Evolutionary conservation across 1,140 invertebrate genomes (phyloP), one percentile per base, ranked within the genome.

Genomic region (Leptinotarsa defecta): DNA sequence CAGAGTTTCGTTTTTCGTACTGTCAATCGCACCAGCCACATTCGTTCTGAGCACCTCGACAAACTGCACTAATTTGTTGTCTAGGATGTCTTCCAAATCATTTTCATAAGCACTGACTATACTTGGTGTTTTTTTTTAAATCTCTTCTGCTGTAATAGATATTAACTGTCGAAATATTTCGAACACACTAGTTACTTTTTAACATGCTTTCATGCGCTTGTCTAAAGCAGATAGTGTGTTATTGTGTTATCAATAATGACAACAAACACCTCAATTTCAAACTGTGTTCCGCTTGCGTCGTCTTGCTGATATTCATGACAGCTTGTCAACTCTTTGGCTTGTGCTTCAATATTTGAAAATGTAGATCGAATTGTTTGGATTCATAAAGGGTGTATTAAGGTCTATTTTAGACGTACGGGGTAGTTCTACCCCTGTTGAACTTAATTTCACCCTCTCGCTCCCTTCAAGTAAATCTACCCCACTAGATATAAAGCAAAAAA

Each of bases 51-150:
- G 76, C 73, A 80, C 76, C 65, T 79, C 77, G 24, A 75, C 74
- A 2, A 4, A 71, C 76, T 4, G 27, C 27, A 81, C 79, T 71
- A 80, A 77, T 79, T 80, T 76, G 73, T 69, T 62, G 68, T 68
- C 75, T 77, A 78, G 74, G 65, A 77, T 79, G 52, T 79, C 48
- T 48, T 81, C 74, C 79, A 80, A 75, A 76, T 80, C 76, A 78
- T 80, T 63, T 77, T 52, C 68, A 77, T 80, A 81, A 82, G 77
- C 76, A 76, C 75, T 79, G 76, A 79, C 77, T n/a, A 77, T 75
- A 77, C 64, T 76, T 78, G 75, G 72, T 52, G 72, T 24, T 76
- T 74, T 81, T 74, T 81, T 62, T 57, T 77, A 78, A 74, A 75
- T 81, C 62, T 80, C 77, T 76, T 82, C 76, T 76, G 73, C 69